Base-by-base conservation (phyloP, 2,113 vertebrate genomes). In the Eretmochelys imbricata region DNA sequence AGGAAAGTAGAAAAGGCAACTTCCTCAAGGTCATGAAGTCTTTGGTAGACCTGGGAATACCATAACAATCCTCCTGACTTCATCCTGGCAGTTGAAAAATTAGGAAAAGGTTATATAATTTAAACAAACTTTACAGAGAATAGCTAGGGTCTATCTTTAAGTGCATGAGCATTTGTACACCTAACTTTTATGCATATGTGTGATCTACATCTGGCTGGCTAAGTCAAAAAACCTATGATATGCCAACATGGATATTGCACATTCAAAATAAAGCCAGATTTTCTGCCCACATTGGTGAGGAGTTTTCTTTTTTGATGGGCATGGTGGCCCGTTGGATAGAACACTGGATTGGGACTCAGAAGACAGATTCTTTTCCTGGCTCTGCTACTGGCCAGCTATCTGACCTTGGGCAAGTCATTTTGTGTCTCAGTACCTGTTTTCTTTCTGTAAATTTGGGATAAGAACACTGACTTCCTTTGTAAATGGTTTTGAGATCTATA, bases 381-480 rank as follows among this genome's bases (percentile, higher is more conserved):
- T 53, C 1, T 50, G 19, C 69, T 19, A 72, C 19, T 65, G 20
- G 24, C 42, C 2, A 11, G 27, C 62, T 24, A 48, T 8, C 65
- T 65, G 51, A 0, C 0, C 42, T 9, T 51, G 7, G 17, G 11
- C 46, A 53, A 25, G 5, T 82, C 8, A 8, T 69, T 69, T 69
- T 69, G 22, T 25, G 25, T 88, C 69, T 75, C 24, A 57, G 54
- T 16, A 31, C 83, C 46, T 19, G 22, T 10, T 69, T 65, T 27
- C 31, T n/a, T 50, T 84, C 31, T 17, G 35, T n/a, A 50, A 38
- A n/a, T 69, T 20, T 11, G 22, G 5, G 20, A 46, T 53, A 55
- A 42, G 24, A 42, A 55, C 53, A 55, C 22, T 55, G 53, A 42
- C 53, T n/a, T 38, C n/a, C 24, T 53, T 65, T 62, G 20, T 31